Base-by-base conservation (phyloP, 1,140 invertebrate genomes). In the Caligus rogercresseyi region DNA sequence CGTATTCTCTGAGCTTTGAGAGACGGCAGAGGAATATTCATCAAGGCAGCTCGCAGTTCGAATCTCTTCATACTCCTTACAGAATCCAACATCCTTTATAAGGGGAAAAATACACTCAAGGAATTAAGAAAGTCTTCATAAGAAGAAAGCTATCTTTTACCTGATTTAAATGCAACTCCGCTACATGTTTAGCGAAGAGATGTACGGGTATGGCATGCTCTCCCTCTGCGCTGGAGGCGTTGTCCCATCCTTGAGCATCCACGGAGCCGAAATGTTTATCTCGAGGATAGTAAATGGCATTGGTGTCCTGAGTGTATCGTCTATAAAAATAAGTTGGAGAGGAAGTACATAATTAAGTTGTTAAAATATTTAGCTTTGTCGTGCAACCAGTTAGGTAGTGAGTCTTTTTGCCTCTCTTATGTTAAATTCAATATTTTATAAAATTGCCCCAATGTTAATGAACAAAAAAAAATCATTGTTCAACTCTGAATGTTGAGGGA, bases 61-160 rank as follows among this genome's bases (percentile, higher is more conserved):
- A 66, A 89, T 86, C n/a, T 85, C 78, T 71, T 92, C 88, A 71
- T 90, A 92, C 71, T 92, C 88, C 69, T 88, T 87, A 70, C 86
- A 86, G 70, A 87, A 87, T 2, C 85, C 85, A 69, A 87, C 86
- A 71, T 88, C 86, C 1, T 85, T 83, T 73, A 16, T 19, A 23
- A 4, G 25, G 16, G 25, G 25, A 19, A 57, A 19, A 7, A 25
- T 57, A 21, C 7, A 25, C 19, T 54, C 15, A 54, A 54, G 19
- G 19, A 7, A 54, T 16, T 54, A 54, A 54, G 11, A 20, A 54
- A 43, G n/a, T 11, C 31, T 3, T 54, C 13, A 54, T n/a, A n/a
- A n/a, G n/a, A n/a, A 43, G 18, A 26, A 25, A 13, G 14, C 15
- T 23, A 31, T 7, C 7, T 58, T 11, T 3, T 59, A 63, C 61